phyloP scores from a whole-genome alignment of 2,797 vertebrate genomes.

The Hyperoplus lanceolatus region DNA sequence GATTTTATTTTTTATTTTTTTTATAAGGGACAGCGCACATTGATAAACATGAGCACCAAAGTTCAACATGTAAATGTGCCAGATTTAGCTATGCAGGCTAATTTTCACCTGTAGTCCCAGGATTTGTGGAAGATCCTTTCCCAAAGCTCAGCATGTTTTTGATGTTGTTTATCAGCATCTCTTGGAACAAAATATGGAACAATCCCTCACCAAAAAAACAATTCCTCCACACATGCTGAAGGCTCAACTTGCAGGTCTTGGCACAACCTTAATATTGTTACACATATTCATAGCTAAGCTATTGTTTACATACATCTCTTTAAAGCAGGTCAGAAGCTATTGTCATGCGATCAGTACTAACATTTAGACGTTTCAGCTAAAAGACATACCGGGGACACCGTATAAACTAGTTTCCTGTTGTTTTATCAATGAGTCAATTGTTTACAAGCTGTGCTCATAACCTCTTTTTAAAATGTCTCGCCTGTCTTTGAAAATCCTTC shows the following conservation, averaged over 20 bases:
- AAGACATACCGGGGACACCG: constrained; percentile 26
- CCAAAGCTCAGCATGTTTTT: constrained; percentile 70
- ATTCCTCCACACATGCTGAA: constrained; percentile 24
- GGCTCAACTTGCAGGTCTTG: constrained; percentile 26
- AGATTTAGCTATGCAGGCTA: too few species aligned
- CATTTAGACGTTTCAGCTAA: constrained; percentile 36
- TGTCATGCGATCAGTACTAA: constrained; percentile 26
- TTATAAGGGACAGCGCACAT: too few species aligned
- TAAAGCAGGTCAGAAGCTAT: constrained; percentile 44
- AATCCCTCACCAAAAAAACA: constrained; percentile 34
- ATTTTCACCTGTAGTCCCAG: neutral
- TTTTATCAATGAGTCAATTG: constrained; percentile 36
- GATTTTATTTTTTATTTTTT: too few species aligned
- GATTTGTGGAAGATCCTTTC: constrained; percentile 58
- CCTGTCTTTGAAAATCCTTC: constrained; percentile 37
- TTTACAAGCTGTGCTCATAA: constrained; percentile 31
- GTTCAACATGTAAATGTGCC: too few species aligned
- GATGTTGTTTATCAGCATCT: constrained; percentile 67
- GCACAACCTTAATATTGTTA: constrained; percentile 24
- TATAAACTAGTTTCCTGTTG: constrained; percentile 28
- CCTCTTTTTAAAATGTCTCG: constrained; percentile 37
- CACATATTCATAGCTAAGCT: constrained; percentile 41
- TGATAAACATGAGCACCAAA: too few species aligned
- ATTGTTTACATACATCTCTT: constrained; percentile 58
- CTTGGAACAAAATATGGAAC: constrained; percentile 58